Evolutionary conservation across 1,140 invertebrate genomes (phyloP), one percentile per base, ranked within the genome.

Genomic region (Probaryconus sp.): DNA sequence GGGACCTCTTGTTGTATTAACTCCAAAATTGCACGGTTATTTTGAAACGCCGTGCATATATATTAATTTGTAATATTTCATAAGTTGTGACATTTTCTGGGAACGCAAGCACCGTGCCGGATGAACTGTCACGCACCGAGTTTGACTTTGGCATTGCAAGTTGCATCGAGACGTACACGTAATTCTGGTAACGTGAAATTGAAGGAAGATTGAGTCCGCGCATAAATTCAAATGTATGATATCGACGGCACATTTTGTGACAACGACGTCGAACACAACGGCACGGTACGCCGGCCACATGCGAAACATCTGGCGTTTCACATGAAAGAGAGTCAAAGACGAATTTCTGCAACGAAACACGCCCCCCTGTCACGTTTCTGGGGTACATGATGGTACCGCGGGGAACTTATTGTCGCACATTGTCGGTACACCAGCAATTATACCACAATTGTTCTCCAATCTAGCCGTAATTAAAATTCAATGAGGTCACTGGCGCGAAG

Each of bases 281-380:
- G 61, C 50, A 53, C 63, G 51, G 65, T 28, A 61, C 78, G 78
- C 68, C 76, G 79, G 73, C 82, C 86, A 88, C 85, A 88, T 88
- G 87, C 83, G 83, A 80, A 82, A 88, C 87, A 88, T 88, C 87
- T 88, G 87, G 84, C 84, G 86, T 85, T 85, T 87, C 81, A 81
- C 83, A 83, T 84, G 80, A 86, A 87, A 86, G 84, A 84, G 81
- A 85, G 77, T 71, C 56, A 74, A 79, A 82, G 76, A 80, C 75
- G 73, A 74, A 84, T 83, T 84, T 85, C 81, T 86, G 83, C 84
- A 85, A 81, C 77, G 80, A 76, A 79, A 79, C 79, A 86, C 85
- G 83, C 85, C 86, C 81, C 75, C 84, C 83, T 86, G 84, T 88
- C 85, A 87, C 78, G 79, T 80, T 83, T 81, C 80, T 73, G 67